Evolutionary conservation across 2,797 vertebrate genomes (phyloP), one percentile per base, ranked within the genome.

Genomic region (Saxicola maurus): DNA sequence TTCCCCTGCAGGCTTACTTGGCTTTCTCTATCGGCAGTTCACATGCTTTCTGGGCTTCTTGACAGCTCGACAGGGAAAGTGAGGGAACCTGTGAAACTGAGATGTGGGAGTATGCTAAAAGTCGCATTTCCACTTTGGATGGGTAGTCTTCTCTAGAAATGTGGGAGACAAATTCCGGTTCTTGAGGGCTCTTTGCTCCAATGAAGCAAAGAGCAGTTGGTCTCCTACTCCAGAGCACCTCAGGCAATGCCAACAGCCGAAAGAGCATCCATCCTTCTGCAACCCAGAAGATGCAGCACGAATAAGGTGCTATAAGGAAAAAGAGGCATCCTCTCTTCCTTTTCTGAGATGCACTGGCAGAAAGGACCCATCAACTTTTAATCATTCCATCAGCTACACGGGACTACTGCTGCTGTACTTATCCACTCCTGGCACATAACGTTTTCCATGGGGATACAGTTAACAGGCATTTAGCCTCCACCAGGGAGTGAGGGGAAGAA

Each of bases 1-100:
- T 73, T 91, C 52, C 67, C 31, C 35, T 76, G 42, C 67, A 89
- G 69, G 45, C 42, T 79, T 69, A 10, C 53, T 79, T 83, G 77
- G 53, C 82, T 91, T 83, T 80, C 68, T 75, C 28, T 61, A 0
- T 59, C 3, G 2, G 55, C 76, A 81, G 49, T 64, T 84, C 40
- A 14, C 69, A 10, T 56, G 45, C 31, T 82, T 92, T 78, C 48
- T 46, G 56, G 42, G 33, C 60, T 84, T 74, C 75, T 38, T 76
- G 71, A 73, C 67, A 91, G 53, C 46, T 86, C 25, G 17, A 1
- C 0, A 74, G 46, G 23, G 56, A 91, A 72, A 52, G 24, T 67
- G 66, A 78, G 37, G 15, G 30, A 83, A 30, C 25, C 67, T 65
- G 53, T 23, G 60, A 80, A 46, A 53, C 33, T 71, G 71, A 69